Evolutionary conservation across 2,797 vertebrate genomes (phyloP).

Genomic region (Chrysocyon brachyurus): DNA sequence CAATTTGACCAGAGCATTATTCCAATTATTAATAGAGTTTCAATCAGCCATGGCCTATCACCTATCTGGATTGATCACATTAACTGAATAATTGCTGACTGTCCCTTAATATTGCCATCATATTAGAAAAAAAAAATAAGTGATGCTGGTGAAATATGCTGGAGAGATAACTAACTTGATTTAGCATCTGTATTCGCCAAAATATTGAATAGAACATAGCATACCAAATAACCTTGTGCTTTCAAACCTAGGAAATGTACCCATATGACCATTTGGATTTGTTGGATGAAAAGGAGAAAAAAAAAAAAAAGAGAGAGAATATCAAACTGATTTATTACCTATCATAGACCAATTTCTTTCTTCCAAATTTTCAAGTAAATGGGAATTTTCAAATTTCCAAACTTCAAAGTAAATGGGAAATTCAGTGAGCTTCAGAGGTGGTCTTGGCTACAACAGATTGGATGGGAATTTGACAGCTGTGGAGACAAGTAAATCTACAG

Average conservation of each 20-base stretch:
- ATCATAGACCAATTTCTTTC: background rate
- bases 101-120: background rate
- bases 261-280: background rate
- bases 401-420: background rate
- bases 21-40: background rate
- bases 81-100: background rate
- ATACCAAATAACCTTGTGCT: background rate
- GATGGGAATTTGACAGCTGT: background rate
- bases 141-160: background rate
- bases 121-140: background rate
- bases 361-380: background rate
- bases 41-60: background rate
- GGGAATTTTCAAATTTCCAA: background rate
- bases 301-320: background rate
- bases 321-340: background rate
- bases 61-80: background rate
- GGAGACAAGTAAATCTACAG: background rate
- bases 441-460: background rate
- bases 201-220: background rate
- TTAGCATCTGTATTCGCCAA: background rate
- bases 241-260: background rate
- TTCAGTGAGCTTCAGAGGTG: background rate
- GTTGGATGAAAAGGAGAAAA: background rate
- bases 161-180: background rate
- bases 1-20: background rate